Evolutionary conservation across 2,888 invertebrate species (phyloP).

Genomic region (Phania funesta): DNA sequence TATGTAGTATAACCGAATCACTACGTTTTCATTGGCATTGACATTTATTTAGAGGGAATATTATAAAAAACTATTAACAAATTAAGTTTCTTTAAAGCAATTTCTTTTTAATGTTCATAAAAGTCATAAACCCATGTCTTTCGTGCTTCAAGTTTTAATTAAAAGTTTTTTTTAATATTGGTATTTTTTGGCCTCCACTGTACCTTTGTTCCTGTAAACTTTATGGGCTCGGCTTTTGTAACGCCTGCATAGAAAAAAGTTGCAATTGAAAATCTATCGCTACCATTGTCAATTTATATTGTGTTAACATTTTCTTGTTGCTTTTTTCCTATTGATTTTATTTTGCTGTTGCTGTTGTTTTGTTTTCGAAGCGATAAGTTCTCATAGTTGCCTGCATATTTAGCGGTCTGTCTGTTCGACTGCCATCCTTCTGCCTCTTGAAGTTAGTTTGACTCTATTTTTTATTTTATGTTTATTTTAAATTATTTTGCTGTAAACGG

Average conservation of each 20-base stretch:
- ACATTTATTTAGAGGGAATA: no score
- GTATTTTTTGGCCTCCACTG: background rate
- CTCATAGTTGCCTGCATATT: constrained; percentile 10
- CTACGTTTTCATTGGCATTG: no score
- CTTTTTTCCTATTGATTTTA: background rate
- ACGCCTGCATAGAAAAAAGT: background rate
- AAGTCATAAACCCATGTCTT: no score
- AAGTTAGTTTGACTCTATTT: constrained; percentile 5
- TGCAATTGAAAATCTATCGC: constrained; percentile 47
- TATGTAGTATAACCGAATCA: no score
- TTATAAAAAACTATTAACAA: no score
- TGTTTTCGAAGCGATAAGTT: background rate
- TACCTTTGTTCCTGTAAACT: background rate
- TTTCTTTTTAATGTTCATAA: no score
- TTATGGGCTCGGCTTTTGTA: constrained; percentile 1
- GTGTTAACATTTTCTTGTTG: background rate
- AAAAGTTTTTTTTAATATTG: background rate
- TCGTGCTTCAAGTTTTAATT: background rate
- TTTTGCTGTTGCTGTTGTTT: background rate
- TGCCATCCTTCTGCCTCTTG: constrained; percentile 11
- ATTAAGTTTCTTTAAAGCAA: no score
- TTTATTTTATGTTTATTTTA: background rate
- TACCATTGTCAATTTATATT: constrained; percentile 19
- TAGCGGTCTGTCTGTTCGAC: background rate
- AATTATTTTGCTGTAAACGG: constrained; percentile 56